Percentiles rank a stretch among this genome's conserved stretches.
Evolutionary conservation across 2,113 vertebrate species (phyloP).

Genomic region (Neogobius melanostomus): DNA sequence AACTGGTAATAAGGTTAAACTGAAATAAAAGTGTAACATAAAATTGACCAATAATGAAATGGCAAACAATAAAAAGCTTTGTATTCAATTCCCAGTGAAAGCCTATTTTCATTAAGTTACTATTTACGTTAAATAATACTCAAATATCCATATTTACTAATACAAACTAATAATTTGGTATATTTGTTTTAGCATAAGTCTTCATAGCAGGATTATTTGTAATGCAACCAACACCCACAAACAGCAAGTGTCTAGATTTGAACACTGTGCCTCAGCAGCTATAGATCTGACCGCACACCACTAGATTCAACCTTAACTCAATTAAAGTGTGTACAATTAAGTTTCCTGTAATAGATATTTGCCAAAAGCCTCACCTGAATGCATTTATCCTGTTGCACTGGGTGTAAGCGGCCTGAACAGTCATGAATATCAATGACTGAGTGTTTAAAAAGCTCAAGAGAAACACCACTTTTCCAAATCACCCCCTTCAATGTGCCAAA

Average conservation of each 20-base stretch:
- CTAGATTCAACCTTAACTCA: background rate
- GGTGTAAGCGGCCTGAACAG: constrained; percentile 31
- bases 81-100: no score
- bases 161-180: no score
- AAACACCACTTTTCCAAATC: constrained; percentile 45
- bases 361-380: constrained; percentile 7
- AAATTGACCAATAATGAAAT: background rate
- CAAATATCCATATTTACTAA: no score
- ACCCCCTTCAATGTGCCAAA: constrained; percentile 43
- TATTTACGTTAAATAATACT: no score
- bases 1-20: no score
- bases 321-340: background rate
- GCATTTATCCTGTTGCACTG: background rate
- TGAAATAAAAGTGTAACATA: background rate
- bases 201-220: background rate
- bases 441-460: constrained; percentile 15
- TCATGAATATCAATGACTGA: constrained; percentile 41
- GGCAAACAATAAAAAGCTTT: no score
- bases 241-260: no score
- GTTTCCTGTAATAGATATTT: constrained; percentile 13
- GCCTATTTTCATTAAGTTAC: no score
- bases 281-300: background rate
- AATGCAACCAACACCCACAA: no score
- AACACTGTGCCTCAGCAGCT: background rate
- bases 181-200: no score